These are phyloP conservation scores for Gadus macrocephalus DNA, from an alignment of 2,113 vertebrate species.

Conservation along the genomic window DNA sequence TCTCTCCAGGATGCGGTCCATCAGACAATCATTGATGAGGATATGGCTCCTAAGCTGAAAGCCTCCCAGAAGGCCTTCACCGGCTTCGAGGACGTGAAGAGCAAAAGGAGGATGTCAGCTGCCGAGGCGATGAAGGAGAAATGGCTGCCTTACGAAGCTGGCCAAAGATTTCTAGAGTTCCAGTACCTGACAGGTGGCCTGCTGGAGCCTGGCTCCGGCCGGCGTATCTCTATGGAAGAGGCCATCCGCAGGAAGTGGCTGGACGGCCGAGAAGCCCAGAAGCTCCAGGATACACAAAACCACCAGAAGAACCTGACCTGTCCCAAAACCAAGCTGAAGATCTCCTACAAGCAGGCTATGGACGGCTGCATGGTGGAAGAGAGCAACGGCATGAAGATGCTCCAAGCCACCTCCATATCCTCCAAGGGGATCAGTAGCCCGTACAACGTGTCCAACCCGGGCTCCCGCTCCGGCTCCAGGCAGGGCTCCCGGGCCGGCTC, in stretches of 20 bases:
- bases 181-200: slow-evolving; percentile 96
- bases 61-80: slow-evolving; percentile 89
- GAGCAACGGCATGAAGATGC: slow-evolving; percentile 85
- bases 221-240: slow-evolving; percentile 82
- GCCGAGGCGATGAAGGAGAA: slow-evolving; percentile 94
- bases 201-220: slow-evolving; percentile 79
- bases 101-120: slow-evolving; percentile 86
- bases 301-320: slow-evolving; percentile 90
- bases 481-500: slow-evolving; percentile 78
- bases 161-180: slow-evolving; percentile 93
- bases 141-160: slow-evolving; percentile 95
- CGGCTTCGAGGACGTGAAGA: slow-evolving; percentile 94
- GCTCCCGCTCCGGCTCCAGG: slow-evolving; percentile 87
- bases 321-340: slow-evolving; percentile 97
- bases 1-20: slow-evolving; percentile 81
- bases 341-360: slow-evolving; percentile 95
- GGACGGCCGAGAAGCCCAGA: slow-evolving; percentile 83
- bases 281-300: slow-evolving; percentile 84
- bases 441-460: slow-evolving; percentile 88
- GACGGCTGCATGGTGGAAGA: slow-evolving; percentile 96
- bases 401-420: slow-evolving; percentile 91
- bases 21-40: slow-evolving; percentile 86
- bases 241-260: slow-evolving; percentile 87
- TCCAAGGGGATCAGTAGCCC: slow-evolving; percentile 96
- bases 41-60: slow-evolving; percentile 87